Percentiles rank a stretch among this genome's conserved stretches.
phyloP scores from a whole-genome alignment of 2,888 invertebrate species.

The Agrotis puta region DNA sequence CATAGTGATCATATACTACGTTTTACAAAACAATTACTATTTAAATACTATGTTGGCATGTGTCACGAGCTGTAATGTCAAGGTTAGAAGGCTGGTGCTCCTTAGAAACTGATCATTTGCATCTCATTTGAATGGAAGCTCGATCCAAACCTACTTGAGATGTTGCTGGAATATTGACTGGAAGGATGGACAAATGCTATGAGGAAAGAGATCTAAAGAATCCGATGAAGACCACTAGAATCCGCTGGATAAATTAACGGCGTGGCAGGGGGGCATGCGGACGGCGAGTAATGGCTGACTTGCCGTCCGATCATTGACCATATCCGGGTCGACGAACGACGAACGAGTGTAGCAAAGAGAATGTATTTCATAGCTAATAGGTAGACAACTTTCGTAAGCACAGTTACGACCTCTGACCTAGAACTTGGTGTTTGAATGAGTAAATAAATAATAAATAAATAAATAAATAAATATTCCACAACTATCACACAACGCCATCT shows the following conservation, averaged over 20 bases:
- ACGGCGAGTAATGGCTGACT: no score
- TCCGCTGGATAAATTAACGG: not conserved
- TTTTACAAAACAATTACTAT: constrained; percentile 7
- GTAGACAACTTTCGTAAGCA: constrained; percentile 14
- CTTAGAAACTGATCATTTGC: constrained; percentile 19
- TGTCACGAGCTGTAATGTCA: constrained; percentile 20
- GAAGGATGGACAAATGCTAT: not conserved
- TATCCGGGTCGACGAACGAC: no score
- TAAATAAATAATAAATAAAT: no score
- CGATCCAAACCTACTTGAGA: constrained; percentile 17
- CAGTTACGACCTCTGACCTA: constrained; percentile 19
- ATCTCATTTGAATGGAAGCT: constrained; percentile 40
- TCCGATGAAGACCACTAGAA: not conserved
- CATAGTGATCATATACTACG: not conserved
- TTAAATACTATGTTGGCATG: constrained; percentile 10
- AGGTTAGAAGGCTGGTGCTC: constrained; percentile 31
- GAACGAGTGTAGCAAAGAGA: not conserved
- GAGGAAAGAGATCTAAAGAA: not conserved
- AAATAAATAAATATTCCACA: no score
- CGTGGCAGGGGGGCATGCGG: no score
- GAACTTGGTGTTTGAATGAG: constrained; percentile 26
- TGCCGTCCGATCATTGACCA: no score
- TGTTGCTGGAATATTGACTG: constrained; percentile 12
- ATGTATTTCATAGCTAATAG: constrained; percentile 1
- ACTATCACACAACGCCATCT: no score